These are phyloP conservation scores for Archilochus colubris DNA, from an alignment of 2,113 vertebrate species.

Conservation along the genomic window DNA sequence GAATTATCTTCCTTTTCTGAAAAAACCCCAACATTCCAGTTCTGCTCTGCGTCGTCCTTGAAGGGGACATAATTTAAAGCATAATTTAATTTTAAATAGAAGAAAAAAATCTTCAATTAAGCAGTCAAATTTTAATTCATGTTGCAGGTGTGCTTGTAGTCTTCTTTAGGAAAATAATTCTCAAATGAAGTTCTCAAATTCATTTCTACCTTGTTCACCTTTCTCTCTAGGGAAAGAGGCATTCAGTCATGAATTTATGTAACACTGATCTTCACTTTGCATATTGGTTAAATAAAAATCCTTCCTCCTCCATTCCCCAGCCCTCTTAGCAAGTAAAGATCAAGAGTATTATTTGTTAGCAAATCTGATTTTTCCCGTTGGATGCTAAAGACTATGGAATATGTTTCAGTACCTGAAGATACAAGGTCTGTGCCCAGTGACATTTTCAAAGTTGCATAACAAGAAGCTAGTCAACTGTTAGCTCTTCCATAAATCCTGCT, in stretches of 20 bases:
- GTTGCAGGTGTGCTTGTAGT: neutral
- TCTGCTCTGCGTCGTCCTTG: neutral
- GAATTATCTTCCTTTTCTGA: neutral
- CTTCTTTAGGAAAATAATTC: neutral
- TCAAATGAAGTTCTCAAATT: no score
- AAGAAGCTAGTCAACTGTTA: neutral
- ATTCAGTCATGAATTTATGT: neutral
- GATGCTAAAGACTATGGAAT: neutral
- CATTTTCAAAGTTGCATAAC: neutral
- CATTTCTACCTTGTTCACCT: neutral
- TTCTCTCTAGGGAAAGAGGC: neutral
- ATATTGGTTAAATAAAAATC: neutral
- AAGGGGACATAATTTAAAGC: neutral
- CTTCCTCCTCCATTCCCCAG: neutral
- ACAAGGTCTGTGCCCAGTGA: neutral
- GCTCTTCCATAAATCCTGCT: neutral
- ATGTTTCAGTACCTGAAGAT: neutral
- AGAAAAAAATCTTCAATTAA: neutral
- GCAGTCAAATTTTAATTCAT: neutral
- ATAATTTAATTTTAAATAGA: neutral
- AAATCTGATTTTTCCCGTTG: neutral
- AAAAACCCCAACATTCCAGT: neutral
- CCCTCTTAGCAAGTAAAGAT: neutral
- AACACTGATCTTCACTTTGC: neutral
- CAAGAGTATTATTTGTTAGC: neutral